Percentiles rank a stretch among this genome's conserved stretches.
phyloP scores from a whole-genome alignment of 2,797 vertebrate species.

The Hemibagrus guttatus region DNA sequence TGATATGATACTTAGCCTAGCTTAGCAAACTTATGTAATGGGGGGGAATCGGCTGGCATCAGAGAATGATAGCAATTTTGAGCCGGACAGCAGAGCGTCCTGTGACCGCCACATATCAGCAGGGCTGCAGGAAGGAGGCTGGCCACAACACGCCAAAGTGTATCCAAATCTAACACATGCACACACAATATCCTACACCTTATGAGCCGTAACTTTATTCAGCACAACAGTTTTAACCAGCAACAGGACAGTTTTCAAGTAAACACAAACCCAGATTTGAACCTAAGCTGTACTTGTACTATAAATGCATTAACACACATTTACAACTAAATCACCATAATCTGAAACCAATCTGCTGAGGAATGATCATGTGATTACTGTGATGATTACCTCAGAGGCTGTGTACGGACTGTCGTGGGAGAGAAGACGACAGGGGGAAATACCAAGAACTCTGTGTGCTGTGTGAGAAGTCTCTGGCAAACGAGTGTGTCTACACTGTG shows the following conservation, averaged over 20 bases:
- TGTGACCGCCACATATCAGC: constrained; percentile 61
- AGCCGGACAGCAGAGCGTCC: constrained; percentile 64
- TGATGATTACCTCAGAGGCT: constrained; percentile 7
- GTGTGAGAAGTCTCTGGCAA: constrained; percentile 62
- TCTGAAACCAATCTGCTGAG: constrained; percentile 17
- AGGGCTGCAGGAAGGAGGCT: constrained; percentile 60
- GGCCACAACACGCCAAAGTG: constrained; percentile 22
- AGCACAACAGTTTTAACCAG: not conserved
- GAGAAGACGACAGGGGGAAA: constrained; percentile 58
- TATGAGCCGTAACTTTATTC: not conserved
- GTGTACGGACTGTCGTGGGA: constrained; percentile 50
- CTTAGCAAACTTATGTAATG: not conserved
- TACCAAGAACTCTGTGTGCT: constrained; percentile 66
- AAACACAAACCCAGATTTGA: not conserved
- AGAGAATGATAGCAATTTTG: constrained; percentile 67
- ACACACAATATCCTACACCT: constrained; percentile 12
- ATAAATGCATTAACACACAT: not conserved
- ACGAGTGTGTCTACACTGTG: constrained; percentile 59
- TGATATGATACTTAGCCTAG: not conserved
- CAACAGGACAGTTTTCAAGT: not conserved
- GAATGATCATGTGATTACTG: constrained; percentile 26
- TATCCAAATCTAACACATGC: constrained; percentile 9
- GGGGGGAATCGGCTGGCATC: not conserved
- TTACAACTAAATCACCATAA: constrained; percentile 7
- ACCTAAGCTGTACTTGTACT: not conserved